Percentiles rank a stretch among this genome's conserved stretches.
phyloP scores from a whole-genome alignment of 1,140 invertebrate species.

The Ditylenchus dipsaci region DNA sequence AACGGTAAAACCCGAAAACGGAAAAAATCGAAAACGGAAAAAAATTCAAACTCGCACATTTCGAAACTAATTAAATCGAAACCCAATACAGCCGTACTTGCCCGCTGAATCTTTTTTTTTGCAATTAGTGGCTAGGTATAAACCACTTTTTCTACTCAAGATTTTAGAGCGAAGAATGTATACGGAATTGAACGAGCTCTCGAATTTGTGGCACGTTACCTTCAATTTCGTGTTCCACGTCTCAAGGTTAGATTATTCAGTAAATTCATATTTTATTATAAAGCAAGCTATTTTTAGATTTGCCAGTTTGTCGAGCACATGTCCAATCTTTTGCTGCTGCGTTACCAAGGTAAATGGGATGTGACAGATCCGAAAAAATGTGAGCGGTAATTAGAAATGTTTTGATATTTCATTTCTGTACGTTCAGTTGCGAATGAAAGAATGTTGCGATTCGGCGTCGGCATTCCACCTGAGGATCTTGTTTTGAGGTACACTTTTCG shows the following conservation, averaged over 20 bases:
- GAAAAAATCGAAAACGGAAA: too few species aligned
- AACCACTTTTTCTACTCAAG: too few species aligned
- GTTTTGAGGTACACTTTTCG: not conserved
- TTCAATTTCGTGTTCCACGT: slow-evolving; percentile 21
- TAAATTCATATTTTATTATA: too few species aligned
- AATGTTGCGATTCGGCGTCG: not conserved
- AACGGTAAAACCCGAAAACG: too few species aligned
- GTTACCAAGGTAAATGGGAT: slow-evolving; percentile 20
- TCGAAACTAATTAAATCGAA: too few species aligned
- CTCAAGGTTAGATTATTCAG: too few species aligned
- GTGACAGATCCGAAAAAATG: slow-evolving; percentile 16
- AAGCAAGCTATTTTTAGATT: slow-evolving; percentile 15
- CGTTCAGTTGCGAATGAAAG: not conserved
- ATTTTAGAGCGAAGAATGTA: slow-evolving; percentile 10
- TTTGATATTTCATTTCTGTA: not conserved
- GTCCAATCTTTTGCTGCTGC: slow-evolving; percentile 17
- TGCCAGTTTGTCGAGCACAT: slow-evolving; percentile 20
- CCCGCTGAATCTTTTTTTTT: too few species aligned
- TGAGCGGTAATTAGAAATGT: not conserved
- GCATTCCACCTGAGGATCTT: not conserved
- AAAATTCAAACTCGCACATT: too few species aligned
- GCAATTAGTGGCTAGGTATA: too few species aligned
- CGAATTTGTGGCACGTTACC: slow-evolving; percentile 20
- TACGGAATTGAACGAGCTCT: slow-evolving; percentile 17
- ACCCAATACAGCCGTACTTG: too few species aligned